These are phyloP conservation scores for Typhlomys cinereus DNA, from an alignment of 2,113 vertebrate genomes.

Conservation along the genomic window DNA sequence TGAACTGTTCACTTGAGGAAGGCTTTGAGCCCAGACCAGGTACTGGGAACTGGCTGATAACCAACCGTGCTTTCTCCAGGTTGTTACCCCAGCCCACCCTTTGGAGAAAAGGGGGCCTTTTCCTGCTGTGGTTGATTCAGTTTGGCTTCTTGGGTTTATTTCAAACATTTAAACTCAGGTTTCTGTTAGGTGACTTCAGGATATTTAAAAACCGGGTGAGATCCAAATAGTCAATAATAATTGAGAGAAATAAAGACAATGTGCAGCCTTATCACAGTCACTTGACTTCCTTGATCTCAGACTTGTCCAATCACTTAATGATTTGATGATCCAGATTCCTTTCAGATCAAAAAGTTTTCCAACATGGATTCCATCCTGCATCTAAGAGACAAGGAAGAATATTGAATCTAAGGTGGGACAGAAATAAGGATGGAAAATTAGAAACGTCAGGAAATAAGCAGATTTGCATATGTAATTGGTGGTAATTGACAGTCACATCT, in stretches of 20 bases:
- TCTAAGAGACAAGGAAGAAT: background rate
- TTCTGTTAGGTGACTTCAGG: constrained; percentile 25
- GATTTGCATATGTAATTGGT: background rate
- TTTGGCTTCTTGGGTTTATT: constrained; percentile 34
- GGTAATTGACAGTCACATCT: background rate
- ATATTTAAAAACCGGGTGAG: constrained; percentile 43
- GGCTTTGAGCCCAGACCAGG: background rate
- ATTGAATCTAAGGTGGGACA: background rate
- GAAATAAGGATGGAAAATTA: background rate
- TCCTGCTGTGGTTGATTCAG: constrained; percentile 48
- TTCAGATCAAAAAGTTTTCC: background rate
- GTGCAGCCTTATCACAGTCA: background rate
- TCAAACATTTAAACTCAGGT: constrained; percentile 46
- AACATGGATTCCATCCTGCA: background rate
- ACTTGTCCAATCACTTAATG: background rate
- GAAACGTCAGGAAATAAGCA: background rate
- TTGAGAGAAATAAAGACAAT: background rate
- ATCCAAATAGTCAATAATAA: constrained; percentile 41
- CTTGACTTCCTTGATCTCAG: background rate
- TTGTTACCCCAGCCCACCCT: constrained; percentile 3
- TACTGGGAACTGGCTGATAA: background rate
- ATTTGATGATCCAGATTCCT: background rate
- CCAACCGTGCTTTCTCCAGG: background rate
- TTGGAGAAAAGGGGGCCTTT: background rate
- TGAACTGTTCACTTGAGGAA: background rate